Evolutionary conservation across 2,888 invertebrate species (phyloP).

Genomic region (Blastobasis adustella): DNA sequence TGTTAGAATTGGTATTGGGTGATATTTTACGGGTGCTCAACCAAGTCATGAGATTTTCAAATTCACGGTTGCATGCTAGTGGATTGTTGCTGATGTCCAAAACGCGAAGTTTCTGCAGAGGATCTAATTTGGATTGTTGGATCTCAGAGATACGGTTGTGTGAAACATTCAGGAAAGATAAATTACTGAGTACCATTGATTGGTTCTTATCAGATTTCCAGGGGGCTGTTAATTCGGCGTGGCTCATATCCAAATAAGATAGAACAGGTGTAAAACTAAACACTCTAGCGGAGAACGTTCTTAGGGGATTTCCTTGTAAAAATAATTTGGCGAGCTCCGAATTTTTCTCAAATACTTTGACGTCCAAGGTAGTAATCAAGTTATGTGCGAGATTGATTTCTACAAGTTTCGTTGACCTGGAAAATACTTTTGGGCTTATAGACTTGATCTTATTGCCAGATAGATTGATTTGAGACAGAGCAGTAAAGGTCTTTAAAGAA

Average conservation of each 20-base stretch:
- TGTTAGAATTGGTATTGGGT: constrained; percentile 50
- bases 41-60: constrained; percentile 80
- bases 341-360: constrained; percentile 79
- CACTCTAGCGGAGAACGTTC: constrained; percentile 77
- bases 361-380: constrained; percentile 75
- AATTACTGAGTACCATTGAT: constrained; percentile 63
- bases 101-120: constrained; percentile 72
- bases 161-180: constrained; percentile 75
- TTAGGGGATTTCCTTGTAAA: constrained; percentile 83
- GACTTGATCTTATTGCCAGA: constrained; percentile 79
- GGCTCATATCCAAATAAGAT: constrained; percentile 81
- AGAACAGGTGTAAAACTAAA: constrained; percentile 78
- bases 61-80: constrained; percentile 79
- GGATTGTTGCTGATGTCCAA: constrained; percentile 80
- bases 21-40: constrained; percentile 74
- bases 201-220: constrained; percentile 75
- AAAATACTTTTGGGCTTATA: constrained; percentile 72
- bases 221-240: constrained; percentile 78
- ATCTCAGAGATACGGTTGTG: constrained; percentile 76
- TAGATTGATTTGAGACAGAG: constrained; percentile 78
- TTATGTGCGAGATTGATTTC: constrained; percentile 85
- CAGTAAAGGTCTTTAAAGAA: constrained; percentile 82
- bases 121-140: constrained; percentile 74
- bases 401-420: constrained; percentile 72
- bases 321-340: constrained; percentile 78